Percentiles rank a stretch among this genome's conserved stretches.
Conservation (phyloP, 2,888 invertebrate species). For the Ptychoptera contaminata region DNA sequence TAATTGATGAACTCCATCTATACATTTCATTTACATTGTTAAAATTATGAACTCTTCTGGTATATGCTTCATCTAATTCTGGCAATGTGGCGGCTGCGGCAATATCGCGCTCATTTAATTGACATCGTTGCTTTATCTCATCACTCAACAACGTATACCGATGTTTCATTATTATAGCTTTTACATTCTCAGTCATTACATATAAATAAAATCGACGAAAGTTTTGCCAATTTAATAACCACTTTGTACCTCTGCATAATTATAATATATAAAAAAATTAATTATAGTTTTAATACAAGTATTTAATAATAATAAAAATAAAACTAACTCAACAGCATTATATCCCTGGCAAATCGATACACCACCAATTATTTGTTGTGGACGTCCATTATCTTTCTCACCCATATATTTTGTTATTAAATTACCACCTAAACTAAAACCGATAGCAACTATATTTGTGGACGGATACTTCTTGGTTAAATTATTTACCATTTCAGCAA, state of each 20-base stretch:
- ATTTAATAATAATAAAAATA: slow-evolving; percentile 1
- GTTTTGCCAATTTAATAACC: slow-evolving; percentile 74
- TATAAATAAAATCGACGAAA: slow-evolving; percentile 80
- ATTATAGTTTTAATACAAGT: background rate
- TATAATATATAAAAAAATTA: no score
- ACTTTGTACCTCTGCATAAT: slow-evolving; percentile 64
- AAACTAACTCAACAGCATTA: slow-evolving; percentile 71
- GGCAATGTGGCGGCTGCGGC: slow-evolving; percentile 75
- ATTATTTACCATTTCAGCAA: slow-evolving; percentile 64
- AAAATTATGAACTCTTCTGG: slow-evolving; percentile 63
- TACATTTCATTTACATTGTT: slow-evolving; percentile 64
- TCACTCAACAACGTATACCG: slow-evolving; percentile 57
- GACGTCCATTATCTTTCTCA: slow-evolving; percentile 46
- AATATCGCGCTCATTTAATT: slow-evolving; percentile 64
- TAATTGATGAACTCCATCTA: slow-evolving; percentile 68
- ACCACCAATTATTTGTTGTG: slow-evolving; percentile 64
- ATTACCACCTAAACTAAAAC: slow-evolving; percentile 90
- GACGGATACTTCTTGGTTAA: slow-evolving; percentile 55
- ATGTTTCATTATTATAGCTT: slow-evolving; percentile 73
- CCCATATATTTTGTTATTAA: slow-evolving; percentile 86
- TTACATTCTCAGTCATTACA: slow-evolving; percentile 85
- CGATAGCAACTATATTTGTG: slow-evolving; percentile 67
- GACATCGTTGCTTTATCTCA: slow-evolving; percentile 49
- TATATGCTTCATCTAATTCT: slow-evolving; percentile 81
- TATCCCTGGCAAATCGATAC: slow-evolving; percentile 92